Evolutionary conservation across 2,888 invertebrate genomes (phyloP).

Genomic region (Drosophila kambysellisi): DNA sequence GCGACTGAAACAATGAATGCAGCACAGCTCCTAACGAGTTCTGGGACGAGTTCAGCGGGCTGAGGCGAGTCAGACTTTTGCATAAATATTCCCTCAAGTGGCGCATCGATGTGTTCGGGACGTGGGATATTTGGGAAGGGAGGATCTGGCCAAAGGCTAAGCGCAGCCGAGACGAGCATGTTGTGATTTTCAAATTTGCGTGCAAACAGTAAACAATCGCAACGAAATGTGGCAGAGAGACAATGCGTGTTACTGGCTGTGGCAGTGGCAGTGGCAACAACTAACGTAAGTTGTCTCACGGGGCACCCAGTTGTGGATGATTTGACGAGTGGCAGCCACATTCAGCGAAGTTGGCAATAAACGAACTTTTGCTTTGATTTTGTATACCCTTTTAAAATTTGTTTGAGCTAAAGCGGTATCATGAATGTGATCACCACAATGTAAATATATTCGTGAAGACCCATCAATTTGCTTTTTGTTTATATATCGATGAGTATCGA

Average conservation of each 20-base stretch:
- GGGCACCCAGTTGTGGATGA: conserved; percentile 53
- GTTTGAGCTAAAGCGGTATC: neutral
- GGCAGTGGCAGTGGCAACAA: conserved; percentile 36
- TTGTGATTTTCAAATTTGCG: conserved; percentile 76
- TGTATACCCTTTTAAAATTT: neutral
- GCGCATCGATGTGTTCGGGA: conserved; percentile 37
- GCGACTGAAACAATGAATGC: conserved; percentile 58
- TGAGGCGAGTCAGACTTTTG: conserved; percentile 38
- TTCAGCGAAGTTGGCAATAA: conserved; percentile 54
- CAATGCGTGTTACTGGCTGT: conserved; percentile 36
- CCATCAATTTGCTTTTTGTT: neutral
- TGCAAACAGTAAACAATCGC: conserved; percentile 50
- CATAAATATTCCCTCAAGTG: conserved; percentile 69
- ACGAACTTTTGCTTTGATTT: conserved; percentile 67
- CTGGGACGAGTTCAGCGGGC: neutral
- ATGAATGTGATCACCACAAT: no score
- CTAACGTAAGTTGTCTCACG: conserved; percentile 69
- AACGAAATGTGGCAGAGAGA: conserved; percentile 27
- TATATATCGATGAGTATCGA: neutral
- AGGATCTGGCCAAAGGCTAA: conserved; percentile 49
- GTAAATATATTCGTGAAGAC: neutral
- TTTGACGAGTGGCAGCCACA: conserved; percentile 56
- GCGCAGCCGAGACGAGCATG: conserved; percentile 49
- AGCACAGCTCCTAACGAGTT: conserved; percentile 36
- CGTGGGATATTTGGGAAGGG: conserved; percentile 32